A percentile compares a stretch with the other conserved stretches of the same genome.
Conservation (phyloP, 2,888 invertebrate genomes). For the Venusia cambrica region DNA sequence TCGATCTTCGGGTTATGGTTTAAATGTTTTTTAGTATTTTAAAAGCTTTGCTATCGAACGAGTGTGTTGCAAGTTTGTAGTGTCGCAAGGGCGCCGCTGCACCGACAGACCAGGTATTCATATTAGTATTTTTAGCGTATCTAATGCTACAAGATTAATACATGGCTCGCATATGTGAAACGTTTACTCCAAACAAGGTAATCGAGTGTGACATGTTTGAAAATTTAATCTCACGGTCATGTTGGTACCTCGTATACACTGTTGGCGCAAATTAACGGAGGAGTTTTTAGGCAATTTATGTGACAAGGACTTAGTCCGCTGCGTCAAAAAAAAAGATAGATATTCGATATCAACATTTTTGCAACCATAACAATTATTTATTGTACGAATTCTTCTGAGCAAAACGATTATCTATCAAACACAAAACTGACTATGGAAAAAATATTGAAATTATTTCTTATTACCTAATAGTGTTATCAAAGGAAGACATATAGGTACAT, state of each 20-base stretch:
- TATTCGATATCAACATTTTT: no score
- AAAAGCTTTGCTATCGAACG: conserved; percentile 55
- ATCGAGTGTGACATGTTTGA: conserved; percentile 60
- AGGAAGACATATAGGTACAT: no score
- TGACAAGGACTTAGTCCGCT: conserved; percentile 35
- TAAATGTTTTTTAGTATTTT: conserved; percentile 63
- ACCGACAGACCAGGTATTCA: conserved; percentile 37
- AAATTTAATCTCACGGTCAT: conserved; percentile 70
- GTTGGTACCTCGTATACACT: conserved; percentile 47
- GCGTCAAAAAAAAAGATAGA: no score
- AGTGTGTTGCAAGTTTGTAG: conserved; percentile 41
- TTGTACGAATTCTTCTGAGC: no score
- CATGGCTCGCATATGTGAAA: conserved; percentile 51
- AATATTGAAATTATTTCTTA: no score
- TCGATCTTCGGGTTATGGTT: conserved; percentile 53
- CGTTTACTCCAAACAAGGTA: conserved; percentile 60
- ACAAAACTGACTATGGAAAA: no score
- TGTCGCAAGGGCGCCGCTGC: conserved; percentile 23
- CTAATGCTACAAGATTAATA: conserved; percentile 48
- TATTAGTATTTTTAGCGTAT: conserved; percentile 38
- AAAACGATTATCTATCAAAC: no score
- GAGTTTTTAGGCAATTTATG: conserved; percentile 50
- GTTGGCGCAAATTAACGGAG: conserved; percentile 59
- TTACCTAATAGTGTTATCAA: no score
- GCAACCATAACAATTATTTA: no score